These are phyloP conservation scores for Diglossa brunneiventris DNA, from an alignment of 2,113 vertebrate species.

Conservation along the genomic window DNA sequence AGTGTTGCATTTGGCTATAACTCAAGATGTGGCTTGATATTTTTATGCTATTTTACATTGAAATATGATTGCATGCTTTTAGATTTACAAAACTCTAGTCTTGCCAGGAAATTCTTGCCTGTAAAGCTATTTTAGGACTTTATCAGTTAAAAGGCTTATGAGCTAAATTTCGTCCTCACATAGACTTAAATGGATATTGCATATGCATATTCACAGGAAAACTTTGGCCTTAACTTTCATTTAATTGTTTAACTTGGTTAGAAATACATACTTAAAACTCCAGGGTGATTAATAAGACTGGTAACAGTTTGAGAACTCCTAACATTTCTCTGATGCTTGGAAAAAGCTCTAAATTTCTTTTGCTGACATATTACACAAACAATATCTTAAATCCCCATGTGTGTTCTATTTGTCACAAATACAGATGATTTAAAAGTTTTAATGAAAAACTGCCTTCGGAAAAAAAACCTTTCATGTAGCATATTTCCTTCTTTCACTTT, in stretches of 20 bases:
- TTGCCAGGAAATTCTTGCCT: constrained; percentile 64
- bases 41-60: constrained; percentile 52
- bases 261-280: constrained; percentile 5
- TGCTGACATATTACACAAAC: not conserved
- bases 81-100: constrained; percentile 40
- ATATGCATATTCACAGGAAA: not conserved
- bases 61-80: constrained; percentile 58
- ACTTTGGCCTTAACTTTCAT: not conserved
- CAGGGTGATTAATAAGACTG: constrained; percentile 16
- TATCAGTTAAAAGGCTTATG: constrained; percentile 56
- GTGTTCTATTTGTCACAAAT: constrained; percentile 11
- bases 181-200: constrained; percentile 28
- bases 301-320: constrained; percentile 19
- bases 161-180: constrained; percentile 9
- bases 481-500: not conserved
- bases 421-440: not conserved
- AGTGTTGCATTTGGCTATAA: constrained; percentile 42
- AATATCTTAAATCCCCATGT: constrained; percentile 22
- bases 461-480: not conserved
- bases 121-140: constrained; percentile 49
- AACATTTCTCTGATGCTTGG: not conserved
- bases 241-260: constrained; percentile 27
- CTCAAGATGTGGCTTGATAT: constrained; percentile 41
- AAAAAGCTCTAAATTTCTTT: constrained; percentile 37
- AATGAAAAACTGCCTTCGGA: not conserved